Conservation (phyloP, 2,113 vertebrate species). For the Cygnus atratus region DNA sequence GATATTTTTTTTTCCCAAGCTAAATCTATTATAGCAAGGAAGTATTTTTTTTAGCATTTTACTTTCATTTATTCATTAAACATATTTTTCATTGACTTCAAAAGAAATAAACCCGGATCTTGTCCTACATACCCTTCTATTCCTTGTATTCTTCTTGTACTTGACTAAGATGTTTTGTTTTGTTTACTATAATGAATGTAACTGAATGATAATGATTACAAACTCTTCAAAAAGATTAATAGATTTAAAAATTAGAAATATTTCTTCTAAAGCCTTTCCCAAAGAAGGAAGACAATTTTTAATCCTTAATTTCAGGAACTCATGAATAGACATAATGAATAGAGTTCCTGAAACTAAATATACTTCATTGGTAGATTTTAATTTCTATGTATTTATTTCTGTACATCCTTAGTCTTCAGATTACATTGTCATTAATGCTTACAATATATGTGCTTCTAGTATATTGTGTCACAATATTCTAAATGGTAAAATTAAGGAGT, state of each 20-base stretch:
- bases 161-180: neutral
- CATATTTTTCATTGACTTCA: neutral
- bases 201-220: neutral
- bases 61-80: neutral
- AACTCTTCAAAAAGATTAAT: neutral
- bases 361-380: neutral
- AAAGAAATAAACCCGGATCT: neutral
- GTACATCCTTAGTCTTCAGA: neutral
- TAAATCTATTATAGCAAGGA: neutral
- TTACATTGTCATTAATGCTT: neutral
- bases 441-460: neutral
- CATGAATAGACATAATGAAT: neutral
- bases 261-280: neutral
- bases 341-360: neutral
- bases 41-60: neutral
- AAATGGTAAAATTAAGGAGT: neutral
- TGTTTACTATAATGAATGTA: neutral
- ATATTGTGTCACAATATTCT: neutral
- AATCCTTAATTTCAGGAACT: neutral
- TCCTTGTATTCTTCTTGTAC: neutral
- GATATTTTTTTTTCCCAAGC: too few species aligned
- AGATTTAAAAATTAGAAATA: neutral
- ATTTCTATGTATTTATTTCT: neutral
- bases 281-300: neutral
- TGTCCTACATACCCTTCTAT: neutral